Conservation (phyloP, 2,797 vertebrate species). For the Chromobotia macracanthus region DNA sequence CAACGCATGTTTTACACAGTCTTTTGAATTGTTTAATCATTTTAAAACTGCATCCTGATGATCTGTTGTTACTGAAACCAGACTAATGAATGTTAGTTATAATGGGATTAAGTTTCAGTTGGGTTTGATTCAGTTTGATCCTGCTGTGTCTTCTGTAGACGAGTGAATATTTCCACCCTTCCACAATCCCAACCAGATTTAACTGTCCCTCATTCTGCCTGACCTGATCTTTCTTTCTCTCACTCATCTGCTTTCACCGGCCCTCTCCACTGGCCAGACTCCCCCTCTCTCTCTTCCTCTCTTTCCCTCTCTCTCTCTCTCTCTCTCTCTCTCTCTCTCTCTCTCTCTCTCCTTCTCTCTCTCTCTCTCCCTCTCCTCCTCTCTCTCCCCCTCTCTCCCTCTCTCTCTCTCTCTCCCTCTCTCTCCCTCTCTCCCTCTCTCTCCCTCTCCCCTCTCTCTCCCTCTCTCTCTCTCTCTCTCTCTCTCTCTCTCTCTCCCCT, state of each 20-base stretch:
- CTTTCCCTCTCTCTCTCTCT: conserved; percentile 47
- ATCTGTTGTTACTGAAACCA: too few species aligned
- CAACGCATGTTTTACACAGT: too few species aligned
- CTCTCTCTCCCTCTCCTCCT: conserved; percentile 39
- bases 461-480: conserved; percentile 47
- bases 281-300: too few species aligned
- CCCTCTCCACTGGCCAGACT: conserved; percentile 66
- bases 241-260: conserved; percentile 62
- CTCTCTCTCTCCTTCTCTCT: conserved; percentile 44
- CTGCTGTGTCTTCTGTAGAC: neutral
- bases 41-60: too few species aligned
- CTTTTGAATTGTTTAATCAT: too few species aligned
- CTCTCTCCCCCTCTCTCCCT: conserved; percentile 29
- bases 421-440: conserved; percentile 27
- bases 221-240: conserved; percentile 14
- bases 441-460: conserved; percentile 47
- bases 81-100: conserved; percentile 15
- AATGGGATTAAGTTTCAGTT: neutral
- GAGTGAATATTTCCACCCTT: conserved; percentile 9
- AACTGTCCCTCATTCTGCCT: conserved; percentile 43
- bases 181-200: conserved; percentile 12
- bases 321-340: conserved; percentile 28
- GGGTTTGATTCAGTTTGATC: conserved; percentile 16
- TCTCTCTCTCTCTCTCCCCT: conserved; percentile 37
- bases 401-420: conserved; percentile 47